A percentile compares a stretch with the other conserved stretches of the same genome.
Conservation (phyloP, 2,888 invertebrate species). For the Ophonus ardosiacus region DNA sequence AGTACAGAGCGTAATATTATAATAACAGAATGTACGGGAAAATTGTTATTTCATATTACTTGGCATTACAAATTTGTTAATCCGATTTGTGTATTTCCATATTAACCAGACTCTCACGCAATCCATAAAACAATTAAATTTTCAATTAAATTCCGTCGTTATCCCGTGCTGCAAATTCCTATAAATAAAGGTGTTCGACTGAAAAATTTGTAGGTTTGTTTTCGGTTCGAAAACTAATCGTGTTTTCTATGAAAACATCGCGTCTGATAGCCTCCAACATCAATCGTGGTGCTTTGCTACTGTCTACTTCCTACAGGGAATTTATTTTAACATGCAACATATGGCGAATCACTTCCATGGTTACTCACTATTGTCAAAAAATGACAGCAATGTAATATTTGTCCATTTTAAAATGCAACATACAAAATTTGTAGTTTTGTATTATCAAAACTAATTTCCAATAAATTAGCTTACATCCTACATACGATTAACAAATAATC, state of each 20-base stretch:
- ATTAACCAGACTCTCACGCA: conserved; percentile 28
- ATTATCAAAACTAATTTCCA: too few species aligned
- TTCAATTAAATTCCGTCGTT: conserved; percentile 49
- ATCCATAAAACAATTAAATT: conserved; percentile 59
- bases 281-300: not conserved
- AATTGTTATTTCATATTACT: conserved; percentile 21
- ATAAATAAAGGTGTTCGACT: conserved; percentile 56
- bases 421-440: too few species aligned
- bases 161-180: conserved; percentile 41
- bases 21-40: not conserved
- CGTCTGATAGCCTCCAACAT: not conserved
- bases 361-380: too few species aligned
- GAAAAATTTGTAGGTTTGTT: conserved; percentile 62
- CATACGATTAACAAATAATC: too few species aligned
- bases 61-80: conserved; percentile 26
- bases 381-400: too few species aligned
- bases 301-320: too few species aligned
- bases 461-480: too few species aligned
- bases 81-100: conserved; percentile 30
- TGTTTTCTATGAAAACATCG: conserved; percentile 56
- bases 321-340: too few species aligned
- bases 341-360: too few species aligned
- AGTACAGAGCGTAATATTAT: not conserved
- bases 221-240: conserved; percentile 55
- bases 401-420: too few species aligned